Conservation (phyloP, 1,140 invertebrate species). For the Cryptotermes secundus region DNA sequence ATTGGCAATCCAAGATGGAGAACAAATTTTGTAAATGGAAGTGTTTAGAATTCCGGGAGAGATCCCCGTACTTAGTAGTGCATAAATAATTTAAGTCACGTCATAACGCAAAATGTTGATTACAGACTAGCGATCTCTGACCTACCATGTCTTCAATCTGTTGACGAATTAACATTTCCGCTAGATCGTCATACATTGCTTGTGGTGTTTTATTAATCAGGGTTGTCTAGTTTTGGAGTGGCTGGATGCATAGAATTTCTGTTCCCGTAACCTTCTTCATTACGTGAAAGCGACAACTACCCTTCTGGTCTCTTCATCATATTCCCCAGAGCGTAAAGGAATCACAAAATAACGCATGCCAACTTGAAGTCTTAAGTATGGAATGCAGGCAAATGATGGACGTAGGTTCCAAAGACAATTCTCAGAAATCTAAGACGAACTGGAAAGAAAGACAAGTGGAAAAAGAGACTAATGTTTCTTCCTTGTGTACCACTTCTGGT, state of each 20-base stretch:
- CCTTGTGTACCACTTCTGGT: too few species aligned
- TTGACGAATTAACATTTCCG: conserved; percentile 2
- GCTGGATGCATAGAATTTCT: background rate
- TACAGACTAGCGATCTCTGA: background rate
- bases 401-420: background rate
- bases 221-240: background rate
- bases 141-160: background rate
- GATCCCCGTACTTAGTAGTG: background rate
- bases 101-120: background rate
- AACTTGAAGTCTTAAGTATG: background rate
- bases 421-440: background rate
- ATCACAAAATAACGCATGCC: background rate
- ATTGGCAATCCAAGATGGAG: too few species aligned
- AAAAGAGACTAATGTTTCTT: too few species aligned
- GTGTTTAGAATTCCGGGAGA: background rate
- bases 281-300: background rate
- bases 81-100: background rate
- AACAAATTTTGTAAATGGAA: background rate
- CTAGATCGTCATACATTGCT: background rate
- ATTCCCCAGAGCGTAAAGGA: background rate
- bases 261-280: background rate
- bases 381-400: background rate
- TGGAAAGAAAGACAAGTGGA: too few species aligned
- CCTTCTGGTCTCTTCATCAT: background rate
- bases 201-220: conserved; percentile 4